Conservation (phyloP, 2,797 vertebrate genomes). For the Pipistrellus pipistrellus region DNA sequence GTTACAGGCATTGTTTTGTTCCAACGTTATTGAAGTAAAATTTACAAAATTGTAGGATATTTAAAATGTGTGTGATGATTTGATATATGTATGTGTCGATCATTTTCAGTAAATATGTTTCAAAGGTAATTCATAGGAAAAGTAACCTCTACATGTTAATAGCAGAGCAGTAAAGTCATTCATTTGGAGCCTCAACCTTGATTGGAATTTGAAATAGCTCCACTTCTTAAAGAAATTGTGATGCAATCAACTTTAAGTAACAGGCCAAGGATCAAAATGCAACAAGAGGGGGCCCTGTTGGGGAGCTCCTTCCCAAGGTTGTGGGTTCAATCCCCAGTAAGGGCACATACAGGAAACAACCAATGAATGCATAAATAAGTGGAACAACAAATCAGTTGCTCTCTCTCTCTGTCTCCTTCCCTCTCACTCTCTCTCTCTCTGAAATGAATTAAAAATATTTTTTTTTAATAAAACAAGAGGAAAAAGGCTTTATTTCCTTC, state of each 20-base stretch:
- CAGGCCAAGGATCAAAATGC: not conserved
- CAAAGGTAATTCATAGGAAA: conserved; percentile 15
- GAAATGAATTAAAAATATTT: not conserved
- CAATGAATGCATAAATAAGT: not conserved
- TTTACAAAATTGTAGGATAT: not conserved
- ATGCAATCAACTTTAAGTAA: not conserved
- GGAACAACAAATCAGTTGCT: not conserved
- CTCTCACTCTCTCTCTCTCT: not conserved
- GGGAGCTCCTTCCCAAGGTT: not conserved
- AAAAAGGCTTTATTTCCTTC: not conserved
- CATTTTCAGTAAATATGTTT: not conserved
- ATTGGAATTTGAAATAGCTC: conserved; percentile 71
- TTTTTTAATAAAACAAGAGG: not conserved
- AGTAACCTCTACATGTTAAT: not conserved
- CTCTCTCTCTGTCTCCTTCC: accelerated
- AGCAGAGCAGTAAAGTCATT: conserved; percentile 9
- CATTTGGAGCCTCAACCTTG: not conserved
- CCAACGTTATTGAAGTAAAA: not conserved
- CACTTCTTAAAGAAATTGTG: conserved; percentile 33
- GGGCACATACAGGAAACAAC: not conserved
- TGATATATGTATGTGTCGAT: not conserved
- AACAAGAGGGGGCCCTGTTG: not conserved
- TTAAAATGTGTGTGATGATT: not conserved
- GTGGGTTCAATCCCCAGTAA: not conserved
- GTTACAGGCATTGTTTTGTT: not conserved